Percentiles rank a stretch among this genome's conserved stretches.
These are phyloP conservation scores for Diphyllodes magnificus DNA, from an alignment of 2,113 vertebrate genomes.

Conservation along the genomic window DNA sequence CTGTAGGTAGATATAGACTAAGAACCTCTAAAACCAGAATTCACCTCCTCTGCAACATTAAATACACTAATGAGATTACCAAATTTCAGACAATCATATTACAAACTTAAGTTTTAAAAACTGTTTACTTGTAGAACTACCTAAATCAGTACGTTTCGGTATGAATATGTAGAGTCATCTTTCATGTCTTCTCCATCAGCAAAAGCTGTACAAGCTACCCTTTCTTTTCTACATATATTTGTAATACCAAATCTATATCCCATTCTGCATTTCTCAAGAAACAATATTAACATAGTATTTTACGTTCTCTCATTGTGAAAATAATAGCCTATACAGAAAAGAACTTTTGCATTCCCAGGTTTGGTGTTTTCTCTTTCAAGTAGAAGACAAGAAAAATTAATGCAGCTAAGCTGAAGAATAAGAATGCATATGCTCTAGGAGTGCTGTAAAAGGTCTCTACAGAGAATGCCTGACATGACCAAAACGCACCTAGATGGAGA, in stretches of 20 bases:
- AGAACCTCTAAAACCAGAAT: neutral
- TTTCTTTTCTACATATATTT: neutral
- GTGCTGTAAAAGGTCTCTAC: neutral
- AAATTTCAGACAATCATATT: neutral
- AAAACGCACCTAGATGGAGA: neutral
- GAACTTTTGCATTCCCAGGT: neutral
- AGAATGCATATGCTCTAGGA: neutral
- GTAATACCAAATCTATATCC: neutral
- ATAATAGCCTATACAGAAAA: neutral
- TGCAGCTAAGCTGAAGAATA: neutral
- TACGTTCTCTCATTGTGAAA: neutral
- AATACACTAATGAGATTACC: neutral
- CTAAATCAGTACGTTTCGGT: neutral
- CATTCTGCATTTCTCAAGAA: neutral
- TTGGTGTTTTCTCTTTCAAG: neutral
- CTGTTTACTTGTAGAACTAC: neutral
- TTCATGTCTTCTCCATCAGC: neutral
- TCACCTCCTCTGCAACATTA: neutral
- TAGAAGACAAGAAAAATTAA: neutral
- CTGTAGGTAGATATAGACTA: neutral
- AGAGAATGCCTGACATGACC: fast-evolving
- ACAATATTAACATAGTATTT: neutral
- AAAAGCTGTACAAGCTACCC: neutral
- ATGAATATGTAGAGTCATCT: neutral
- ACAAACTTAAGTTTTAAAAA: neutral